Percentiles rank a stretch among this genome's conserved stretches.
Conservation (phyloP, 1,140 invertebrate genomes). For the Phymastichus coffea region DNA sequence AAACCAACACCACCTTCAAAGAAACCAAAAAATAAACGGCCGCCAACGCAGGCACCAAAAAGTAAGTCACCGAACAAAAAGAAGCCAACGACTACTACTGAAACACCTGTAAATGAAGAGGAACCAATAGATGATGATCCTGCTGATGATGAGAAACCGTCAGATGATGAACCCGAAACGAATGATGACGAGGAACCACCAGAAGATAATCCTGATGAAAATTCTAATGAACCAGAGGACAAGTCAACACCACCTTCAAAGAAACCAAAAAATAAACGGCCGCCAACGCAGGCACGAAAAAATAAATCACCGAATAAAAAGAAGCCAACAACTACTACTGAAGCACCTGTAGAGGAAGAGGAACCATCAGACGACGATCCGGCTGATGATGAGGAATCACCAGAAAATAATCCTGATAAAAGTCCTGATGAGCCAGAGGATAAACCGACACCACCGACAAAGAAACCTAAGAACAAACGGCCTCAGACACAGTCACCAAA, state of each 20-base stretch:
- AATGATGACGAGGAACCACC: not conserved
- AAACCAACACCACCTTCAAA: not conserved
- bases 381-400: not conserved
- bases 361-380: not conserved
- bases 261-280: not conserved
- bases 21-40: not conserved
- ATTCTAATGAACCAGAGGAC: not conserved
- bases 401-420: not conserved
- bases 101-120: not conserved
- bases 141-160: no score
- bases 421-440: not conserved
- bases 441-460: not conserved
- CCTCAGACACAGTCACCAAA: not conserved
- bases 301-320: slow-evolving; percentile 7
- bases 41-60: not conserved
- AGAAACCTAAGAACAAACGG: not conserved
- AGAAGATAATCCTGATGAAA: not conserved
- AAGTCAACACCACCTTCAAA: not conserved
- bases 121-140: not conserved
- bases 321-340: not conserved
- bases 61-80: not conserved
- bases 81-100: not conserved
- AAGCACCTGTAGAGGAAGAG: not conserved
- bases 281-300: no score
- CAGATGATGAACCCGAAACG: no score